Evolutionary conservation across 2,797 vertebrate species (phyloP).

Genomic region (Miichthys miiuy): DNA sequence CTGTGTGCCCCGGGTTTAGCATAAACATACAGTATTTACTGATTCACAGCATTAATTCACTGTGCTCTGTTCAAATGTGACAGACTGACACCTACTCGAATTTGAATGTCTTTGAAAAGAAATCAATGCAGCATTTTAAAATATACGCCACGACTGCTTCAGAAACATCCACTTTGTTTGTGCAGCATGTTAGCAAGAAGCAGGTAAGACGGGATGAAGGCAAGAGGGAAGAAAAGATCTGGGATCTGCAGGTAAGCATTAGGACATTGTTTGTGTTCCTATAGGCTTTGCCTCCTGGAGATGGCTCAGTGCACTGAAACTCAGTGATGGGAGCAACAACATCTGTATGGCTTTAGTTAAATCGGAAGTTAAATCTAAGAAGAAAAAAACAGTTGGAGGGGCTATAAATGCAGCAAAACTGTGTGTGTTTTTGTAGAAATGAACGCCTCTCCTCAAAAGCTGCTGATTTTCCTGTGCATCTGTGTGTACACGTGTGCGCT

Average conservation of each 20-base stretch:
- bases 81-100: conserved; percentile 63
- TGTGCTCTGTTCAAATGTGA: conserved; percentile 53
- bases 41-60: conserved; percentile 61
- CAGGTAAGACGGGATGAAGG: conserved; percentile 49
- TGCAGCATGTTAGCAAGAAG: conserved; percentile 41
- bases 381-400: neutral
- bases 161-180: conserved; percentile 59
- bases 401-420: conserved; percentile 30
- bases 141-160: conserved; percentile 50
- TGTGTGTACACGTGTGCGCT: conserved; percentile 9
- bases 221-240: conserved; percentile 37
- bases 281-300: conserved; percentile 73
- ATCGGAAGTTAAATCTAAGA: conserved; percentile 58
- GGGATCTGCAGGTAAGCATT: conserved; percentile 68
- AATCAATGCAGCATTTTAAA: conserved; percentile 65
- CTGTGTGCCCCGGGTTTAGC: conserved; percentile 37
- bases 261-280: conserved; percentile 71
- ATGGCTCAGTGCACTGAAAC: conserved; percentile 59
- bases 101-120: conserved; percentile 58
- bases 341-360: conserved; percentile 69
- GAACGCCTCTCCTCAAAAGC: conserved; percentile 12
- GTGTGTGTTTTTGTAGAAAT: conserved; percentile 21
- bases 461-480: conserved; percentile 2
- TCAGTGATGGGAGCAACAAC: conserved; percentile 57
- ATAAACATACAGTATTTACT: conserved; percentile 62